Base-by-base conservation (phyloP, 2,888 invertebrate genomes). In the Caenorhabditis sp. region DNA sequence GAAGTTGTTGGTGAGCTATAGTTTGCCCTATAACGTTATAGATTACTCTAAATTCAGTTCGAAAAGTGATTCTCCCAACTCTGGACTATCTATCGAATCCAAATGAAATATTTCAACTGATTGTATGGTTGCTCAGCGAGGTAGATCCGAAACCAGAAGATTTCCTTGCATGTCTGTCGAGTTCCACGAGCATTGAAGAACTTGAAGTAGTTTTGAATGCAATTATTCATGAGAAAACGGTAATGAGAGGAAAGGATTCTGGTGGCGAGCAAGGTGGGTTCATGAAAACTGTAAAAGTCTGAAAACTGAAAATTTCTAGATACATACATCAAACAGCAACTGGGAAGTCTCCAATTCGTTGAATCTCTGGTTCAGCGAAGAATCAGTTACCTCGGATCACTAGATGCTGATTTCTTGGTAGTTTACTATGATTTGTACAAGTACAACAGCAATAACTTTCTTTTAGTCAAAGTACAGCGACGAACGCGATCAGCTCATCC, bases 71-170 rank as follows among this genome's bases (percentile, higher is more conserved):
- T 74, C 93, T 94, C 72, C 96, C 96, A 0, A 93, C 95, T 47
- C 93, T 96, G 63, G 94, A 95, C 91, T 93, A 95, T 87, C 93
- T 96, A 82, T 95, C 96, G 56, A 96, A 96, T 93, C 96, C 97
- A 68, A 96, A 97, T 94, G 96, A 95, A 92, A 95, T 97, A 88
- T 97, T 97, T 93, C 95, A 96, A 93, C 94, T 95, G 84, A 95
- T 96, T 91, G 95, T 96, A 91, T 96, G 95, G 95, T 94, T 95
- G 96, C 96, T 96, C 92, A 95, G 95, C 87, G 96, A 96, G 85
- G 93, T 94, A 82, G 94, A 94, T 79, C 94, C 96, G 88, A 95
- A 95, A 41, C 95, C 95, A 87, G 97, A 97, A 89, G 94, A 95
- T 90, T 97, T 97, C 93, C 93, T 97, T 90, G 95, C 95, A 88